A percentile compares a stretch with the other conserved stretches of the same genome.
phyloP scores from a whole-genome alignment of 23 tunicate species.

The Clavelina lepadiformis region DNA sequence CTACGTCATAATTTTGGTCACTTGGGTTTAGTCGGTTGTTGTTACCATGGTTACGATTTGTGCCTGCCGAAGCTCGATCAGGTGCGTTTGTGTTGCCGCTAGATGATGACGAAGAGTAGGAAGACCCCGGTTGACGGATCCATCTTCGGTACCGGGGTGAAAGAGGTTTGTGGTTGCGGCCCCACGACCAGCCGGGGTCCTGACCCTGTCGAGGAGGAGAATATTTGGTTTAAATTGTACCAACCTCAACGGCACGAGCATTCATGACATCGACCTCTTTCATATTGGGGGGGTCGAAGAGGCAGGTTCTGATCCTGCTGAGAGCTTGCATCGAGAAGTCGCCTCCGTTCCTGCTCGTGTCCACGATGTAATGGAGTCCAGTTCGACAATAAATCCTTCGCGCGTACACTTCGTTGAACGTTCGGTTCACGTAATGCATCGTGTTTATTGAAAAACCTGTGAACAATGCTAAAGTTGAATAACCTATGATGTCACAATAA shows the following conservation, averaged over 20 bases:
- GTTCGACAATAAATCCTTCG: constrained; percentile 74
- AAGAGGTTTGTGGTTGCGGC: constrained; percentile 9
- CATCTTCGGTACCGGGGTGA: constrained; percentile 16
- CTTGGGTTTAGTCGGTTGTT: constrained; percentile 1
- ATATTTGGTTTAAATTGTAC: neutral
- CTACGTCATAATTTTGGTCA: constrained; percentile 28
- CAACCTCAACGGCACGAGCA: neutral
- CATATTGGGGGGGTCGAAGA: constrained; percentile 67
- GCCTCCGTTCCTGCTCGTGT: constrained; percentile 90
- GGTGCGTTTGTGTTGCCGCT: neutral
- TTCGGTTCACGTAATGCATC: constrained; percentile 63
- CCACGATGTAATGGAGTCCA: constrained; percentile 78
- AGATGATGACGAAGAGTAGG: no score
- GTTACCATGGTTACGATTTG: neutral
- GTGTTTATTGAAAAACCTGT: constrained; percentile 91
- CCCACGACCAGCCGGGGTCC: constrained; percentile 89
- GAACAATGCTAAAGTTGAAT: no score
- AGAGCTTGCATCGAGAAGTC: constrained; percentile 53
- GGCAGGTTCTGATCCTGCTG: constrained; percentile 31
- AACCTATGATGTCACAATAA: no score
- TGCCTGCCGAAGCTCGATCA: no score
- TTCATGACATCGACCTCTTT: constrained; percentile 17
- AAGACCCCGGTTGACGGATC: constrained; percentile 29
- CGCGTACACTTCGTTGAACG: constrained; percentile 66
- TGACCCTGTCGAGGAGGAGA: constrained; percentile 74